Conservation (phyloP, 2,888 invertebrate genomes). For the Euzophera pinguis region DNA sequence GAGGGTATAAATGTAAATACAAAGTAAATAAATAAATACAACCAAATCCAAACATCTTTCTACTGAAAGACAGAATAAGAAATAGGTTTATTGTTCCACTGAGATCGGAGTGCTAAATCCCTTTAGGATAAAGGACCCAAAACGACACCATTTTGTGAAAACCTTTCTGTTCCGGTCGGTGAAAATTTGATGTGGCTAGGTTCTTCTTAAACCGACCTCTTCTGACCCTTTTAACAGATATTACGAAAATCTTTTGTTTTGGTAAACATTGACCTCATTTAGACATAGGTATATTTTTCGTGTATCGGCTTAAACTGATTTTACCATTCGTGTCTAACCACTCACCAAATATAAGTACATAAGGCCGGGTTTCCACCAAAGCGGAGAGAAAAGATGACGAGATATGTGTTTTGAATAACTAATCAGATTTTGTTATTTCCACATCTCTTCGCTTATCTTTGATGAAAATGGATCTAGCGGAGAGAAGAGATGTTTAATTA, state of each 20-base stretch:
- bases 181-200: constrained; percentile 50
- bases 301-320: too few relatives aligned
- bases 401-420: too few relatives aligned
- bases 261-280: background rate
- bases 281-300: background rate
- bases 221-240: constrained; percentile 13
- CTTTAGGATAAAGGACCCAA: constrained; percentile 39
- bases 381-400: too few relatives aligned
- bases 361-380: too few relatives aligned
- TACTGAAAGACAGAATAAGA: constrained; percentile 47
- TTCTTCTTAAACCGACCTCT: constrained; percentile 39
- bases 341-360: too few relatives aligned
- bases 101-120: constrained; percentile 52
- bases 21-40: constrained; percentile 28
- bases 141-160: constrained; percentile 53
- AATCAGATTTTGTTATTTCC: too few relatives aligned
- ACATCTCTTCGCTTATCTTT: too few relatives aligned
- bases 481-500: too few relatives aligned
- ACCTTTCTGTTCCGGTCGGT: constrained; percentile 36
- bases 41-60: constrained; percentile 32
- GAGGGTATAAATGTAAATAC: too few relatives aligned
- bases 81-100: constrained; percentile 54
- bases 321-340: too few relatives aligned
- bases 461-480: too few relatives aligned
- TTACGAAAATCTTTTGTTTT: background rate